Base-by-base conservation (phyloP, 37 sponge, comb jelly and placozoan genomes). In the Chondrilla cf. caribensis region DNA sequence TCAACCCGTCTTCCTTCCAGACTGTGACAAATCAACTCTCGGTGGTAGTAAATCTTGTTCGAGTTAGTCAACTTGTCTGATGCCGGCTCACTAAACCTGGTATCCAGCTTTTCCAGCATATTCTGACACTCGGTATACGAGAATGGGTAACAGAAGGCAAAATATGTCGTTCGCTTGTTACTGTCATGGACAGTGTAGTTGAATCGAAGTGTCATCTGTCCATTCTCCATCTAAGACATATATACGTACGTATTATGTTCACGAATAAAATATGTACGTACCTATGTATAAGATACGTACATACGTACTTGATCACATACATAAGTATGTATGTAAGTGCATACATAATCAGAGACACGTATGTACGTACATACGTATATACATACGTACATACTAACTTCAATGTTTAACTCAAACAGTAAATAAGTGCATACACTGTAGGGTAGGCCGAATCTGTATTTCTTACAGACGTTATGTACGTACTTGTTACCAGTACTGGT, bases 131-230 rank as follows among this genome's bases (percentile, higher is more conserved):
- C 95, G 24, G 85, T 58, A 77, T 98, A 98, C 11, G 94, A 90
- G 89, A 77, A 94, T 7, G 99, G 99, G 58, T 86, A 98, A 67
- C 92, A 93, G 83, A 96, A 98, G 7, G 99, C 92, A 82, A 91
- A 96, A 85, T 88, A 96, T 11, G 84, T 86, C 15, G 93, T 94
- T 25, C 51, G 78, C 32, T 66, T 79, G 17, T 78, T 84, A 54
- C 37, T 32, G 58, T 93, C 89, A 32, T 84, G 58, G 17, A 95
- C 70, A 25, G 83, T 79, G 79, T 90, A 83, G 39, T 82, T 19
- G 77, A 95, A 98, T 15, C 90, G 79, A 17, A 98, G 80, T 70
- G 77, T 83, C 84, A 95, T 70, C 22, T 82, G 77, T 18, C 86
- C 89, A 42, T 93, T 88, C 7, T 26, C 79, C 71, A 91, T 84